Base-by-base conservation (phyloP, 2,113 vertebrate genomes). In the Anoplopoma fimbria region DNA sequence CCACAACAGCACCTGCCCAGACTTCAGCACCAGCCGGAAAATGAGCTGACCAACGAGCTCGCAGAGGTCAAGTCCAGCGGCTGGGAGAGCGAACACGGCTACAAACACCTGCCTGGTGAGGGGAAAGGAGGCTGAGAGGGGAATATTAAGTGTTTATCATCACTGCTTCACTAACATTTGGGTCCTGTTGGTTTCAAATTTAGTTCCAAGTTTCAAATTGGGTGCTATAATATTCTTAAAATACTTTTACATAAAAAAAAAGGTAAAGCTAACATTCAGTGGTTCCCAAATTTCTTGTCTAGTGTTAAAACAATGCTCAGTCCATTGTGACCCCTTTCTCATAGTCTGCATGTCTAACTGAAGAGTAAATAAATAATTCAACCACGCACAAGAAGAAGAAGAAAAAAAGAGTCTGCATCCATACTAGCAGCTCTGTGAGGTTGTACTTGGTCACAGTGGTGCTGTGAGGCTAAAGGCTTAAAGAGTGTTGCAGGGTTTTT, bases 71-170 rank as follows among this genome's bases (percentile, higher is more conserved):
- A 69, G 69, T 38, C 88, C 25, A 90, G 57, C 29, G 80, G 63
- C 78, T 94, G 92, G 93, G 88, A 90, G 61, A 86, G 61, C 15
- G 70, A 88, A 42, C 84, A 9, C 1, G 87, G 82, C 23, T 89
- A 83, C 79, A 92, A 93, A 69, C 84, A 92, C 79, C 69, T 94
- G 73, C 89, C 90, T 13, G 88, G 94, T 95, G 53, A 91, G 91
- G 61, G 36, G 58, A 23, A 55, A 1, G 23, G 51, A 38, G 33
- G 31, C 36, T n/a, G 31, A 27, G 27, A 2, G n/a, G 14, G 15
- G 10, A 27, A 15, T 61, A 25, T 36, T 45, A 9, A 29, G 47
- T 40, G 64, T 31, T 57, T 29, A 40, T 34, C 23, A 4, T 19
- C 23, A 36, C 4, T 17, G 57, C 7, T 1, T n/a, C 2, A 14